These are phyloP conservation scores for Cataglyphis cursor DNA, from an alignment of 2,888 invertebrate species.

Conservation along the genomic window DNA sequence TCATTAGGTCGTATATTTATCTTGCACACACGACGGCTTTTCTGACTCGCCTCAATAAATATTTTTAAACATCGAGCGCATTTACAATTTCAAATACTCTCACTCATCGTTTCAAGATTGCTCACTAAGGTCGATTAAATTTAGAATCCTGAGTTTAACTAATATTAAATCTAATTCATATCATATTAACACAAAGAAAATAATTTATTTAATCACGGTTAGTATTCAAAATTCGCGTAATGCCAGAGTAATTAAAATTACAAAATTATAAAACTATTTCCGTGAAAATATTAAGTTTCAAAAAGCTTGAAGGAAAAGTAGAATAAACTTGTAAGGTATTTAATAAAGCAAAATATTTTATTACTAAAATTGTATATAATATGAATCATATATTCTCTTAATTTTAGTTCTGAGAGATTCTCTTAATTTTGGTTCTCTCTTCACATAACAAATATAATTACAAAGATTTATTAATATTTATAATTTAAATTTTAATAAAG, in stretches of 20 bases:
- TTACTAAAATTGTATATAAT: neutral
- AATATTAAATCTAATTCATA: constrained; percentile 9
- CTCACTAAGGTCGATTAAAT: constrained; percentile 20
- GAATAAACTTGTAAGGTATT: neutral
- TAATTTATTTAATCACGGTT: constrained; percentile 20
- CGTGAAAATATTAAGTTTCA: neutral
- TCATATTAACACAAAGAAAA: neutral
- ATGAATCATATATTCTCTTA: neutral
- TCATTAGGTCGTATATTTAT: constrained; percentile 31
- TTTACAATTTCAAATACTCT: neutral
- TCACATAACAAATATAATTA: neutral
- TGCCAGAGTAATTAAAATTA: constrained; percentile 13
- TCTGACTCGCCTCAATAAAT: neutral
- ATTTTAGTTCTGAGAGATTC: neutral
- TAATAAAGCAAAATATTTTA: too few species aligned
- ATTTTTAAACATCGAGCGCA: neutral
- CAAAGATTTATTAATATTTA: neutral
- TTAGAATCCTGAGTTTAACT: neutral
- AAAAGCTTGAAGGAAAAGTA: neutral
- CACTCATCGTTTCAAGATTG: neutral
- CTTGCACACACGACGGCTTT: neutral
- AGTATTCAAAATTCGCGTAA: neutral
- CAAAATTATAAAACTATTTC: neutral
- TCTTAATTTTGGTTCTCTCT: neutral
- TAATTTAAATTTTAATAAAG: neutral